Evolutionary conservation across 2,797 vertebrate species (phyloP), one percentile per base, ranked within the genome.

Genomic region (Sparidentex hasta): DNA sequence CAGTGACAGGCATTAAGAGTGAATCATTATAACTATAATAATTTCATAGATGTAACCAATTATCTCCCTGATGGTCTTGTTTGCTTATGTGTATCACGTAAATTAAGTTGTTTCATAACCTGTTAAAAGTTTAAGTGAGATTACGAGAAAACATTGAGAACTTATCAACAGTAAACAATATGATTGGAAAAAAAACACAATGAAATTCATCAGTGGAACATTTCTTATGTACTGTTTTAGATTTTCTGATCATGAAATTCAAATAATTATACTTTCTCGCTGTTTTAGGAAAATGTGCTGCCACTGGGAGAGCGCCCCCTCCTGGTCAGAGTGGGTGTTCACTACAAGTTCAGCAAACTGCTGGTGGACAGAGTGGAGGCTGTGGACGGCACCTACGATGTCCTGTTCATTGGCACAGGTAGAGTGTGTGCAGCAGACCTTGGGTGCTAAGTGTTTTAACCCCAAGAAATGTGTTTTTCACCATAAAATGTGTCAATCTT

Each of bases 341-440:
- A 94, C 80, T 96, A 96, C 78, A 96, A 96, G 83, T 95, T 96
- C 81, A 96, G 93, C 74, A 95, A 95, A 64, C 88, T 96, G 59
- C 76, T 95, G 73, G 96, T 96, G 84, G 95, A 96, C 90, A 87
- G 95, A 75, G 96, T 96, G 71, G 95, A 96, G 80, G 95, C 95
- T 0, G 93, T 96, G 29, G 95, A 96, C 13, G 93, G 94, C 71
- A 94, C 95, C 41, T 95, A 96, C 18, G 94, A 96, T 2, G 95
- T 96, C 69, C 83, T 96, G 21, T 96, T 96, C 81, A 96, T 96
- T 3, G 95, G 95, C 83, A 96, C 96, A 94, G 96, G 96, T 95
- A 68, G 9, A 33, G 18, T 20, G 46, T 11, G 23, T 27, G 18
- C 11, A 0, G 6, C 38, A 14, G 7, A 52, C 0, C 3, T 33